phyloP scores from a whole-genome alignment of 2,113 vertebrate species.

The Nipponia nippon region DNA sequence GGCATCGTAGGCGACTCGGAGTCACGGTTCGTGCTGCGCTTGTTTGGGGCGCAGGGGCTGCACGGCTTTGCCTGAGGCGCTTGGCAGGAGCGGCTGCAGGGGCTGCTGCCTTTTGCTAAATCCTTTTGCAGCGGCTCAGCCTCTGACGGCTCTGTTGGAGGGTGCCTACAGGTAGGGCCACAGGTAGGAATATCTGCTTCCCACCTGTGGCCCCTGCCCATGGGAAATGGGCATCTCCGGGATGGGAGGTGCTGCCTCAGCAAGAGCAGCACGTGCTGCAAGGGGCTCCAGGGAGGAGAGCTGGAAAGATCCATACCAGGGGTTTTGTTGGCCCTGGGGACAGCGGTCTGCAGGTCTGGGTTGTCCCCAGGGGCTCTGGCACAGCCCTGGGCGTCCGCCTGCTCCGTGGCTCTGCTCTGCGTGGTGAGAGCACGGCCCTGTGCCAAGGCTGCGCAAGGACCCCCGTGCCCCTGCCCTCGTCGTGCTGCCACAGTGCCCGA shows the following conservation, averaged over 20 bases:
- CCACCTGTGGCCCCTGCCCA: fast-evolving
- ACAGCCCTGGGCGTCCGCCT: background rate
- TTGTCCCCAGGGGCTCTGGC: background rate
- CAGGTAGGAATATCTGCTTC: background rate
- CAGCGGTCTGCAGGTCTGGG: background rate
- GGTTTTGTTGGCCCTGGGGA: background rate
- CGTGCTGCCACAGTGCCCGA: background rate
- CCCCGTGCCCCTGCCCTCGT: background rate
- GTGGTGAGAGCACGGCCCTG: background rate
- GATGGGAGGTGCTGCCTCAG: background rate
- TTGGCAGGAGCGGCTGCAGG: background rate
- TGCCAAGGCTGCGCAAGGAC: background rate
- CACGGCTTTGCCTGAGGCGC: background rate
- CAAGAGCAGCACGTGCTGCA: background rate
- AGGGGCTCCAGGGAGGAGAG: background rate
- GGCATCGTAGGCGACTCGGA: background rate
- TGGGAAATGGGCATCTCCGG: background rate
- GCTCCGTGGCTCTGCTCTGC: background rate
- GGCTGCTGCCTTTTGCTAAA: background rate
- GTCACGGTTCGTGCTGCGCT: background rate
- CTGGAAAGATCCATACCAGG: fast-evolving
- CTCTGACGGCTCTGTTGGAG: fast-evolving
- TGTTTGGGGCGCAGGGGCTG: background rate
- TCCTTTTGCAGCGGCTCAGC: background rate
- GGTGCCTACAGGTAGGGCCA: background rate